Conservation (phyloP, 2,888 invertebrate species). For the Odontothrips loti region DNA sequence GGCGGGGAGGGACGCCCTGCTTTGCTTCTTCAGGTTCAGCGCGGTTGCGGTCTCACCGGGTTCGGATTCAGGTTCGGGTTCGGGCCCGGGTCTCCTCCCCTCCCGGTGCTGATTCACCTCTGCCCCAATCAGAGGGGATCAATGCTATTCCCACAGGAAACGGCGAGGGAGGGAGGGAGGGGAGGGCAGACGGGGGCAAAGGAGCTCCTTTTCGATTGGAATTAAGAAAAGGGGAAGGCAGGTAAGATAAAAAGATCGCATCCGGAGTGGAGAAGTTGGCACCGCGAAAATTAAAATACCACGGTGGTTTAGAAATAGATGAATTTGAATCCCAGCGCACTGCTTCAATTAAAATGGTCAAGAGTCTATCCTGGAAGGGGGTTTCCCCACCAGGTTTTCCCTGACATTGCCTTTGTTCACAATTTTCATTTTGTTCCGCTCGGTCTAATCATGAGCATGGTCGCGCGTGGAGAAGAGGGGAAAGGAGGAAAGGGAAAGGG, state of each 20-base stretch:
- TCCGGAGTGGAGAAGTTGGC: too few relatives aligned
- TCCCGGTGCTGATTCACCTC: too few relatives aligned
- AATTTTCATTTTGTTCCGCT: neutral
- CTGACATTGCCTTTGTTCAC: neutral
- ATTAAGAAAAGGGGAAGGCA: neutral
- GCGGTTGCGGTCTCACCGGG: too few relatives aligned
- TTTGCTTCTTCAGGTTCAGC: too few relatives aligned
- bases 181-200: neutral
- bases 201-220: neutral
- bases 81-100: neutral
- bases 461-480: neutral
- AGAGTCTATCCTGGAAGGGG: too few relatives aligned
- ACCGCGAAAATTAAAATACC: too few relatives aligned
- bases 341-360: too few relatives aligned
- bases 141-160: neutral
- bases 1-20: neutral
- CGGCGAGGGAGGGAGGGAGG: neutral
- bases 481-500: neutral
- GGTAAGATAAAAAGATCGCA: neutral
- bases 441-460: constrained; percentile 4
- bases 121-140: constrained; percentile 7
- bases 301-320: too few relatives aligned
- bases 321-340: too few relatives aligned
- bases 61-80: too few relatives aligned
- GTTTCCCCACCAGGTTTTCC: too few relatives aligned